A percentile compares a stretch with the other conserved stretches of the same genome.
phyloP scores from a whole-genome alignment of 2,113 vertebrate species.

The Calidris pugnax region DNA sequence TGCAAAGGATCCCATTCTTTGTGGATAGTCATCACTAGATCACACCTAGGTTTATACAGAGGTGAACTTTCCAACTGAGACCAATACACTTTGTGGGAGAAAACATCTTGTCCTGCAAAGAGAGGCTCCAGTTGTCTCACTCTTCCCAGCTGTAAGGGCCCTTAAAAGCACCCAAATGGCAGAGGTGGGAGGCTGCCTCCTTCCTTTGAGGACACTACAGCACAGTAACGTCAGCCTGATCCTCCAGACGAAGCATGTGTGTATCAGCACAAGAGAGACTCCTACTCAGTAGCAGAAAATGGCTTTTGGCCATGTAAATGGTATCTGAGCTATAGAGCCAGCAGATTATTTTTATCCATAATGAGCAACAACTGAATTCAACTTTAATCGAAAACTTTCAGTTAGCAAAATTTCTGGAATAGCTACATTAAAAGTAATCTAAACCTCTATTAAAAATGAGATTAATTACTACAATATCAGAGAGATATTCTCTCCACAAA shows the following conservation, averaged over 20 bases:
- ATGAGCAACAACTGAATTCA: background rate
- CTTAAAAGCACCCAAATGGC: background rate
- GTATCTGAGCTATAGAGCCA: background rate
- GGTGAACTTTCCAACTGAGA: background rate
- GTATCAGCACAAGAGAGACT: accelerated
- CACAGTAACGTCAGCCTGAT: background rate
- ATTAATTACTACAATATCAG: background rate
- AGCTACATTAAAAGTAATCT: background rate
- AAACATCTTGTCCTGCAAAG: background rate
- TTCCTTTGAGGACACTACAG: background rate
- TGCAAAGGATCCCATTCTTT: background rate
- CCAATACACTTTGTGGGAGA: background rate
- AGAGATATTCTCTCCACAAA: background rate
- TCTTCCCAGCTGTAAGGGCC: background rate
- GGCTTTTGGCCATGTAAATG: background rate
- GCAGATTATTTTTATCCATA: background rate
- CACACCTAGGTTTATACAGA: background rate
- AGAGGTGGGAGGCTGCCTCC: background rate
- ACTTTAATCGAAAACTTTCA: background rate
- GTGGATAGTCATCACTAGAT: background rate
- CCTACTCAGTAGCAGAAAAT: background rate
- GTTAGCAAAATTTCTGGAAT: background rate
- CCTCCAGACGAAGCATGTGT: accelerated
- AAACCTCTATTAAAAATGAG: background rate
- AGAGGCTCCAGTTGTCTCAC: background rate